Evolutionary conservation across 2,888 invertebrate species (phyloP), one percentile per base, ranked within the genome.

Genomic region (Serripes groenlandicus): DNA sequence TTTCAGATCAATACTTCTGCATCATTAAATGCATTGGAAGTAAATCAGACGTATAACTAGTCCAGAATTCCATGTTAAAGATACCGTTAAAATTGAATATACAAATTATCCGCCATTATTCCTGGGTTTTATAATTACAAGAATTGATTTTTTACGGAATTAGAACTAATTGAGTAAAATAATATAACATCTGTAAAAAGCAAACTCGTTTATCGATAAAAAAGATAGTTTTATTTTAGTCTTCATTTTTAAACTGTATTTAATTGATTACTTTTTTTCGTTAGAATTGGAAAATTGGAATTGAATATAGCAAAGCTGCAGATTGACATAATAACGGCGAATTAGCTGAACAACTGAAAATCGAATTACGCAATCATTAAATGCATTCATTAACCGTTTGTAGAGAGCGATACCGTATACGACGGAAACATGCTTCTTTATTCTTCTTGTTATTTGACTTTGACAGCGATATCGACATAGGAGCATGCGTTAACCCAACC

Each of bases 311-410:
- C 11, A 23, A 28, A 15, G 23, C 58, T 58, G 26, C 28, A n/a
- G 58, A 58, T 58, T 23, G 58, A n/a, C 58, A n/a, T 26, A 15
- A 58, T 58, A 28, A 58, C 23, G 4, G 58, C 58, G 58, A 58
- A 58, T 58, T 58, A 58, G 58, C 58, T 26, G 26, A 58, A 58
- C 58, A 58, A 58, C 58, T n/a, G 23, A 26, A 28, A 58, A 58
- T 26, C 26, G 58, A 58, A 58, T 58, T 58, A 58, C 15, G 9
- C 26, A 26, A 58, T 58, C 58, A 58, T 58, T 58, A 58, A 7
- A 58, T 58, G 58, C 58, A 58, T 58, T 58, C 28, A n/a, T 58
- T 58, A 58, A 28, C 58, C 28, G 21, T 58, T 58, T 58, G n/a
- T 28, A 58, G 58, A 28, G 58, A 58, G 58, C n/a, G n/a, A n/a